Percentiles rank a stretch among this genome's conserved stretches.
Evolutionary conservation across 2,113 vertebrate genomes (phyloP).

Genomic region (Recurvirostra avosetta): DNA sequence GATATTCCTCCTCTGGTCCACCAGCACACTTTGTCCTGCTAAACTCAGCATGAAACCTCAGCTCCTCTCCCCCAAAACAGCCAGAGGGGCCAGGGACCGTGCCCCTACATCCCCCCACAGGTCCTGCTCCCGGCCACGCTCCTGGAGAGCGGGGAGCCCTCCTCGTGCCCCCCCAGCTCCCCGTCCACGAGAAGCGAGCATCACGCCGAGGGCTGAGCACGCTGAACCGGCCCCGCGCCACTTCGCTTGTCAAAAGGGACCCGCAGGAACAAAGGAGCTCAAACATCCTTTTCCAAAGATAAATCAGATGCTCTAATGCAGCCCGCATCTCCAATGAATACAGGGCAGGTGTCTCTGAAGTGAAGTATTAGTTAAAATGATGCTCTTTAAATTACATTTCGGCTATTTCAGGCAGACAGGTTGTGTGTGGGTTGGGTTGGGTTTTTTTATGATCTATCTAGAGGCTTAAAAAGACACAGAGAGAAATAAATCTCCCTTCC

Average conservation of each 20-base stretch:
- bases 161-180: not conserved
- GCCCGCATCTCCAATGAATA: slow-evolving; percentile 62
- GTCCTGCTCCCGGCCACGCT: not conserved
- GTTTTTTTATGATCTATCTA: slow-evolving; percentile 67
- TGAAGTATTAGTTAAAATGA: slow-evolving; percentile 74
- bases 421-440: slow-evolving; percentile 59
- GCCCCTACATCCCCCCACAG: not conserved
- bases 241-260: not conserved
- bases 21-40: fast-evolving
- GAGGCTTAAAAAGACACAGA: slow-evolving; percentile 72
- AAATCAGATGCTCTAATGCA: slow-evolving; percentile 63
- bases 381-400: slow-evolving; percentile 75
- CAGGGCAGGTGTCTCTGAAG: slow-evolving; percentile 69
- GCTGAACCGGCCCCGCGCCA: fast-evolving
- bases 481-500: slow-evolving; percentile 75
- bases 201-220: fast-evolving
- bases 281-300: slow-evolving; percentile 34
- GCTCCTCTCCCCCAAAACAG: not conserved
- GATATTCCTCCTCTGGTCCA: not conserved
- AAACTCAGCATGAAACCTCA: not conserved
- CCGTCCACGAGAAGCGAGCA: fast-evolving
- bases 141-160: fast-evolving
- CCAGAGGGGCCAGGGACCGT: not conserved
- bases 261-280: slow-evolving; percentile 41
- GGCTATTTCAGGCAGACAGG: slow-evolving; percentile 68